Evolutionary conservation across 2,888 invertebrate species (phyloP).

Genomic region (Coremacera marginata): DNA sequence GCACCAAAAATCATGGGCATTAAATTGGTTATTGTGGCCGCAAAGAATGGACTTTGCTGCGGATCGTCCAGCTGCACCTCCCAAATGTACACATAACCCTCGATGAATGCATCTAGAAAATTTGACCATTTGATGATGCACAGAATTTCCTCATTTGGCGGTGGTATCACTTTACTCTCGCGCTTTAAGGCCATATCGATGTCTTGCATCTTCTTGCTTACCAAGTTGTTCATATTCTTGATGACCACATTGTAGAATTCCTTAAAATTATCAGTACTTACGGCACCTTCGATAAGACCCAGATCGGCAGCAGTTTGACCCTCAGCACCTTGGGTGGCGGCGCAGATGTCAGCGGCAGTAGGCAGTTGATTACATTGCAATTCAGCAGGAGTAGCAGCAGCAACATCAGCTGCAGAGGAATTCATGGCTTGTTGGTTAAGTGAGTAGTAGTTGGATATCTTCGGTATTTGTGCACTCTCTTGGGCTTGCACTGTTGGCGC

Average conservation of each 20-base stretch:
- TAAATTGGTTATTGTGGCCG: slow-evolving; percentile 61
- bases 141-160: slow-evolving; percentile 62
- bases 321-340: not conserved
- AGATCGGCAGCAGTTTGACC: slow-evolving; percentile 15
- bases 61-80: slow-evolving; percentile 59
- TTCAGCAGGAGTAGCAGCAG: not conserved
- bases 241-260: slow-evolving; percentile 61
- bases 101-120: slow-evolving; percentile 62
- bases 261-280: slow-evolving; percentile 47
- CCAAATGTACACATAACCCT: slow-evolving; percentile 63
- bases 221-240: slow-evolving; percentile 63
- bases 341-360: slow-evolving; percentile 8
- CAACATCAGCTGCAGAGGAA: not conserved
- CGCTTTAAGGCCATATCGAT: slow-evolving; percentile 64
- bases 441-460: slow-evolving; percentile 2
- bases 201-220: slow-evolving; percentile 67
- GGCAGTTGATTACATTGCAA: not conserved
- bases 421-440: not conserved
- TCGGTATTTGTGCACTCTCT: not conserved
- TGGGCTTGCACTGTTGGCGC: not conserved
- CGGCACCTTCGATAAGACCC: slow-evolving; percentile 21
- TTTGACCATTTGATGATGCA: slow-evolving; percentile 66
- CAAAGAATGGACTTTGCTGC: slow-evolving; percentile 52
- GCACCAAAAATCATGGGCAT: slow-evolving; percentile 65
- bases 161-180: slow-evolving; percentile 63